These are phyloP conservation scores for Rhinoraja longicauda DNA, from an alignment of 2,797 vertebrate genomes.

Conservation along the genomic window DNA sequence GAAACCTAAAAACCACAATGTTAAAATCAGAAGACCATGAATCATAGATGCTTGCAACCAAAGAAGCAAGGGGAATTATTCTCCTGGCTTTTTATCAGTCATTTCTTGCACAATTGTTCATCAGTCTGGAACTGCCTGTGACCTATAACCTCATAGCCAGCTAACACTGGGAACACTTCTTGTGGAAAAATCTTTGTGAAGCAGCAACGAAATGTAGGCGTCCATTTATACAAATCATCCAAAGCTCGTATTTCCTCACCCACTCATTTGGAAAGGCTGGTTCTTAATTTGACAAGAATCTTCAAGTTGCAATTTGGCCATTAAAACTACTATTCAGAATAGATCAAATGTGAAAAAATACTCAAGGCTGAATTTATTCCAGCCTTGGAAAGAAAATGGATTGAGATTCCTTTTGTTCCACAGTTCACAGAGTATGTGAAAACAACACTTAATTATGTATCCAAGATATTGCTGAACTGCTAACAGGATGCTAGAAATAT, in stretches of 20 bases:
- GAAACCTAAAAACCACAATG: neutral
- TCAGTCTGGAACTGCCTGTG: neutral
- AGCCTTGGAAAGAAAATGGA: neutral
- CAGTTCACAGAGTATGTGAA: neutral
- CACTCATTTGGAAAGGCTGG: neutral
- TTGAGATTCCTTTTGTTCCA: neutral
- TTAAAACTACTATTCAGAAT: neutral
- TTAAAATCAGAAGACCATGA: neutral
- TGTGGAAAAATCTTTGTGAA: neutral
- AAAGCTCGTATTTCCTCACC: neutral
- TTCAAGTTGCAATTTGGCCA: neutral
- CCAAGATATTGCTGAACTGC: too few relatives aligned
- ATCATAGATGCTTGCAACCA: neutral
- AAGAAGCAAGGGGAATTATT: neutral
- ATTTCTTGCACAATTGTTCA: neutral
- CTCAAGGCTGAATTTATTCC: neutral
- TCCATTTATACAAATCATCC: neutral
- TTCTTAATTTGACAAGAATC: neutral
- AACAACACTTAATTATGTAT: neutral
- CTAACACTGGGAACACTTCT: neutral
- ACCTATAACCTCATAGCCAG: neutral
- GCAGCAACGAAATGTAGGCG: neutral
- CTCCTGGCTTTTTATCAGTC: neutral
- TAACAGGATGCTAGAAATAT: too few relatives aligned
- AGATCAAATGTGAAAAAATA: neutral